Base-by-base conservation (phyloP, 2,888 invertebrate species). In the Drosophila percnosoma region DNA sequence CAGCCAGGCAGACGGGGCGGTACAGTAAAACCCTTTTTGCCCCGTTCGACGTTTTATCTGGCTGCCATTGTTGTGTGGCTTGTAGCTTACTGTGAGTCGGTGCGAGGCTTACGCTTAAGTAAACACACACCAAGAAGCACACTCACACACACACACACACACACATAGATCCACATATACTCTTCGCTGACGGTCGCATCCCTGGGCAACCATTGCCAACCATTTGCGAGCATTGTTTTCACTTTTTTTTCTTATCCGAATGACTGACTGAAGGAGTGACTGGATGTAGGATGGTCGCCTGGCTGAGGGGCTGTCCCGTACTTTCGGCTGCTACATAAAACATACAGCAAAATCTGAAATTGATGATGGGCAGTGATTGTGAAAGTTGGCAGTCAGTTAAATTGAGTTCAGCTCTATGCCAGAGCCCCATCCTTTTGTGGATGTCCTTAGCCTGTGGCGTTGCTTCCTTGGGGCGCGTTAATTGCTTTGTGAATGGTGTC, bases 401-500 rank as follows among this genome's bases (percentile, higher is more conserved):
- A 86, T 87, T 87, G 89, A 82, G 86, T 90, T 88, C 90, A 82
- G 80, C 63, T 72, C 73, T 45, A 24, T 70, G 55, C 48, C 66
- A 55, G 54, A 10, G 18, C 29, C 31, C 13, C 48, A 40, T 36
- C 34, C 40, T 6, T 36, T 42, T 27, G 54, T 15, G 38, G 58
- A 34, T 42, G 54, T 59, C 52, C 62, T 63, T 60, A 45, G 75
- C 61, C 24, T 36, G n/a, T 38, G 78, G 73, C 64, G 61, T 58
- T 42, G 71, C 45, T 69, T 72, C 65, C 79, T 78, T 78, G 72
- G 81, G 71, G 76, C 82, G 87, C 87, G 87, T 87, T 90, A 87
- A 87, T 87, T 87, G 90, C 87, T 90, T 87, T 90, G 89, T 83
- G 90, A 88, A 90, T 87, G 90, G 85, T 87, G 85, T 85, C 86